Evolutionary conservation across 2,888 invertebrate genomes (phyloP), one percentile per base, ranked within the genome.

Genomic region (Campopleginae sp.): DNA sequence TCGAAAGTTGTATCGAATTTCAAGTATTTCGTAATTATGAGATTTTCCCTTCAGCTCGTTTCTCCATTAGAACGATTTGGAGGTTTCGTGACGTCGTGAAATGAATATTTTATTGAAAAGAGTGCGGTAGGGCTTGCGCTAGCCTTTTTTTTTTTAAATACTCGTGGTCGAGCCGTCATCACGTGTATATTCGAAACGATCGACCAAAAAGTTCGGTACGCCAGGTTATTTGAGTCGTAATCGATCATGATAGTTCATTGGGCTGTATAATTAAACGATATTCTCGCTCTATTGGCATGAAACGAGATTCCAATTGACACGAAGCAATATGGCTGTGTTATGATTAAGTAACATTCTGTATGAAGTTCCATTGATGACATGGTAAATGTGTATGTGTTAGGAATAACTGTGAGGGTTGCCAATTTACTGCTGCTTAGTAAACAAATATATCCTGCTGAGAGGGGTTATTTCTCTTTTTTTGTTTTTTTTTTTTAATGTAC

Each of bases 331-430:
- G 33, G 19, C 5, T 17, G 23, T 58, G 54, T 72, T 72, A 54
- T 44, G 51, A 54, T 78, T n/a, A 14, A 42, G 4, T 19, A 42
- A 51, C 61, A 33, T 75, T 61, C 68, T 17, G 38, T 31, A 54
- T 8, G 23, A 12, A 31, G 33, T 66, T 48, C 54, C 70, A 80
- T 80, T 31, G 63, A 70, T 44, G 27, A 63, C 7, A 4, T 44
- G 27, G 70, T 12, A 4, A 5, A 38, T 70, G 48, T 70, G 48
- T 70, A 61, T 38, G 6, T 70, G 51, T 79, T 80, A 27, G 75
- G 46, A 65, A 80, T 80, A 70, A 63, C 61, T 75, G 33, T 6
- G 51, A 65, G 54, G 38, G 46, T 74, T 58, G n/a, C 58, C 2
- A 23, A 83, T 54, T 79, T 33, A 48, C 48, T 33, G 54, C 48